Evolutionary conservation across 2,888 invertebrate genomes (phyloP).

Genomic region (Sepioteuthis lessoniana): DNA sequence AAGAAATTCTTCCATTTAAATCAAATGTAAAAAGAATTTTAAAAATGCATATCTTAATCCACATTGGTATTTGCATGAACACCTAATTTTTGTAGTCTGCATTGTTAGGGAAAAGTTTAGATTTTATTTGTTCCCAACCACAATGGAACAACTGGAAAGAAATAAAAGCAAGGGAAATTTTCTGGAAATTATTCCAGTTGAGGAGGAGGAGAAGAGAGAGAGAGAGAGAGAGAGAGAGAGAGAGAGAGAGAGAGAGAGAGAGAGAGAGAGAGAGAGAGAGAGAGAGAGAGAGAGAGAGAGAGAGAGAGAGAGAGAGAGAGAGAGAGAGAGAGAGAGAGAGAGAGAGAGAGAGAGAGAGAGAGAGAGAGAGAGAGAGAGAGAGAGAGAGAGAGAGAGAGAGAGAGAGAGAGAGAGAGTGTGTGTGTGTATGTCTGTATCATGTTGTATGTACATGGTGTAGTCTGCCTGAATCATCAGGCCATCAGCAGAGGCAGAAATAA

Average conservation of each 20-base stretch:
- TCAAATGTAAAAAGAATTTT: too few species aligned
- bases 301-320: neutral
- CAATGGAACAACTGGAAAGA: too few species aligned
- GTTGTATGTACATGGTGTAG: neutral
- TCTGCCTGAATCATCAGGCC: slow-evolving; percentile 36
- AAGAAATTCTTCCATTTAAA: too few species aligned
- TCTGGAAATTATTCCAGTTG: neutral
- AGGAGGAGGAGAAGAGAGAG: neutral
- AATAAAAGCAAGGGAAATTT: neutral
- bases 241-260: neutral
- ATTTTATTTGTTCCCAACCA: too few species aligned
- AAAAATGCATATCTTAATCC: too few species aligned
- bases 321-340: neutral
- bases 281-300: too few species aligned
- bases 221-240: neutral
- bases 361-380: neutral
- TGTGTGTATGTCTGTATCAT: neutral
- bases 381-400: neutral
- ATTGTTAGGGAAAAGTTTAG: too few species aligned
- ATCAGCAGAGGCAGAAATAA: slow-evolving; percentile 14
- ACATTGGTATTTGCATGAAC: too few species aligned
- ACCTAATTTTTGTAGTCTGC: too few species aligned
- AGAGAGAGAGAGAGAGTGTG: neutral
- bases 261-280: too few species aligned
- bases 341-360: neutral